Evolutionary conservation across 2,797 vertebrate genomes (phyloP).

Genomic region (Sebastes taczanowskii): DNA sequence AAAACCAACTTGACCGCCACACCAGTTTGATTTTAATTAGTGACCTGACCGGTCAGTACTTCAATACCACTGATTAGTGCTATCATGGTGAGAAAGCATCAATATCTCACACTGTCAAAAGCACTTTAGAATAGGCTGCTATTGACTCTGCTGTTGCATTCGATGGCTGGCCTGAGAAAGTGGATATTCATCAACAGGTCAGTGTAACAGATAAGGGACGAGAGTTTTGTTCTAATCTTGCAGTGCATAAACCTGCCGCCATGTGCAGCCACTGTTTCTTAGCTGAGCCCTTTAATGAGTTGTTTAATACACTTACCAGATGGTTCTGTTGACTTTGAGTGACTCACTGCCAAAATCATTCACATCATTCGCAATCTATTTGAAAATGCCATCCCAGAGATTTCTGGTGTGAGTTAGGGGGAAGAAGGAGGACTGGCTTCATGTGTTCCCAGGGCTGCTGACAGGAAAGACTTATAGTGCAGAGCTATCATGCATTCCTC

Average conservation of each 20-base stretch:
- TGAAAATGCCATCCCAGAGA: constrained; percentile 6
- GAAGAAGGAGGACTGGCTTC: not conserved
- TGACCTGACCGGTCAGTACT: not conserved
- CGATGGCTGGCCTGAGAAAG: not conserved
- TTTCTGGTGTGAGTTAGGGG: not conserved
- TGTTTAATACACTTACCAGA: constrained; percentile 24
- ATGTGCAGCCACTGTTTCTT: not conserved
- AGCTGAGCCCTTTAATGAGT: not conserved
- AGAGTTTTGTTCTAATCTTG: constrained; percentile 5
- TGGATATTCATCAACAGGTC: not conserved
- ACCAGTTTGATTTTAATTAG: constrained; percentile 6
- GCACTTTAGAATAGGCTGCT: not conserved
- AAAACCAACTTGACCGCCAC: not conserved
- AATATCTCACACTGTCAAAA: constrained; percentile 19
- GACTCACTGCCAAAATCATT: not conserved
- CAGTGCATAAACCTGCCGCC: not conserved
- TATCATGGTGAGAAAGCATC: constrained; percentile 19
- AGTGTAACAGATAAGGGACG: not conserved
- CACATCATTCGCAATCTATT: constrained; percentile 4
- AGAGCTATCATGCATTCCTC: constrained; percentile 8
- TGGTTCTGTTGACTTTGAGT: constrained; percentile 13
- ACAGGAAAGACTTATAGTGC: constrained; percentile 13
- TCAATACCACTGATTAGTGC: constrained; percentile 15
- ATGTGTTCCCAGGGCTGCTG: constrained; percentile 23
- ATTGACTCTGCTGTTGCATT: constrained; percentile 9